phyloP scores from a whole-genome alignment of 1,140 invertebrate genomes.

The Tachypleus tridentatus region DNA sequence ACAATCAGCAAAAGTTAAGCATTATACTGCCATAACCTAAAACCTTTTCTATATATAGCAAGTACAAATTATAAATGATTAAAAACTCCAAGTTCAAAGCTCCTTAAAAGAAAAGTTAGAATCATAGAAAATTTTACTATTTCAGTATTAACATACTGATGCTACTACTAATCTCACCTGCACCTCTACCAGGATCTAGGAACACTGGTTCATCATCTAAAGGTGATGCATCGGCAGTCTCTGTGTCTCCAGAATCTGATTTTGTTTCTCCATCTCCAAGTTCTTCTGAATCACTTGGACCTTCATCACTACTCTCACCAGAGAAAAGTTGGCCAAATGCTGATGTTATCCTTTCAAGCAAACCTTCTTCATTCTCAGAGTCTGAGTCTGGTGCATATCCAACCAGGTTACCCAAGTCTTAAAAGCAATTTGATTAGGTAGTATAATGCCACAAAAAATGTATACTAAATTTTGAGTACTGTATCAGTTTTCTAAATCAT shows the following conservation, averaged over 20 bases:
- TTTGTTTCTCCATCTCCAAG: constrained; percentile 26
- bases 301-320: constrained; percentile 55
- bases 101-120: too few species aligned
- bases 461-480: too few species aligned
- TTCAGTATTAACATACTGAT: too few species aligned
- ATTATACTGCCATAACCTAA: too few species aligned
- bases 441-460: too few species aligned
- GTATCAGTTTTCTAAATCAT: too few species aligned
- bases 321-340: constrained; percentile 63
- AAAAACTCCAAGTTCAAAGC: too few species aligned
- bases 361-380: constrained; percentile 60
- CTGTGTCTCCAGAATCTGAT: constrained; percentile 22
- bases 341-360: constrained; percentile 52
- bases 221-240: constrained; percentile 17
- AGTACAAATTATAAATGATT: too few species aligned
- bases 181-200: background rate
- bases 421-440: constrained; percentile 8
- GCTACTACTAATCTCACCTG: background rate
- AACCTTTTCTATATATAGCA: too few species aligned
- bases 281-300: constrained; percentile 52
- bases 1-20: too few species aligned
- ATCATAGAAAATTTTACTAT: too few species aligned
- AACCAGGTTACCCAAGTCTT: constrained; percentile 28
- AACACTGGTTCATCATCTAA: constrained; percentile 14
- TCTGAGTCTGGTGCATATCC: constrained; percentile 57